Base-by-base conservation (phyloP, 2,113 vertebrate species). In the Gobius niger region DNA sequence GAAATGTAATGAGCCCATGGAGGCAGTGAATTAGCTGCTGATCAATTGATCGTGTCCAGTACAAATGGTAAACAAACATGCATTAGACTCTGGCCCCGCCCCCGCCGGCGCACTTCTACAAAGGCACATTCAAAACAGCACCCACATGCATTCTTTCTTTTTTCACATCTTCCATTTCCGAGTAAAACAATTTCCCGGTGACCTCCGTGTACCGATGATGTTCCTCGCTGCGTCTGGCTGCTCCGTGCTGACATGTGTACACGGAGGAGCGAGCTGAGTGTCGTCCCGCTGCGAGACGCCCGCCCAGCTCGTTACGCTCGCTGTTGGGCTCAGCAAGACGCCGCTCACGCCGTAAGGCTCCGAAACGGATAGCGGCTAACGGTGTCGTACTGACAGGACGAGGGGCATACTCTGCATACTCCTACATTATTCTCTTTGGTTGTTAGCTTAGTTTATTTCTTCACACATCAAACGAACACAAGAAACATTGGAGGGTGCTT, bases 261-360 rank as follows among this genome's bases (percentile, higher is more conserved):
- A 84, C 81, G 85, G 59, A 72, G 42, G 34, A 44, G 72, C 42
- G 14, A 52, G 63, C 81, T 75, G 85, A 76, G 67, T 9, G 65
- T 87, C 83, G 81, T 83, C 82, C 89, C 86, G 91, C 93, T 92
- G 94, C 89, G 94, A 91, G 73, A 49, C 87, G 87, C 93, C 93
- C 93, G 88, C 94, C 94, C 93, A 91, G 89, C 94, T 96, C 90
- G 93, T 95, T 94, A 94, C 93, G 95, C 92, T 95, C 91, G 90
- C 93, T 93, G 93, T 94, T 96, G 92, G 91, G 92, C 95, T 92
- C 95, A 96, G 95, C 94, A 94, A 95, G 95, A 90, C 70, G 89
- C 93, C 89, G 92, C 95, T 94, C 92, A 93, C 81, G 72, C 73
- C 19, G 72, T 70, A 72, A 75, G 68, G 81, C 70, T 81, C 47